phyloP scores from a whole-genome alignment of 2,113 vertebrate species.

The Cyanoliseus patagonus region DNA sequence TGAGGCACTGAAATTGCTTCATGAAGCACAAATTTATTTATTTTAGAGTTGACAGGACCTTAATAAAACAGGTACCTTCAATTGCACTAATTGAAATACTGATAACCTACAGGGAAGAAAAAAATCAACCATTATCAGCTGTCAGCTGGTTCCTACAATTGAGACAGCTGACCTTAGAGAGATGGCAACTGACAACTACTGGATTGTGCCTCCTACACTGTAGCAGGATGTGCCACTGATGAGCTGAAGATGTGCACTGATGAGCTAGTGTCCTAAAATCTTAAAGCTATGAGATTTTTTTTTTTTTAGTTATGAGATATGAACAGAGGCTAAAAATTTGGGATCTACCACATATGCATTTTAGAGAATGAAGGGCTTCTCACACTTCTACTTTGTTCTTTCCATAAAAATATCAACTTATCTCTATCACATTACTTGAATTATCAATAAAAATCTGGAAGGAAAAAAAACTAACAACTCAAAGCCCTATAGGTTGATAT shows the following conservation, averaged over 20 bases:
- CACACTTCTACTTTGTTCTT: neutral
- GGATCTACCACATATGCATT: neutral
- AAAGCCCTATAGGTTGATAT: neutral
- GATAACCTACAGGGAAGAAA: neutral
- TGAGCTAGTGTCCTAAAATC: neutral
- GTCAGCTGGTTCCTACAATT: constrained; percentile 1
- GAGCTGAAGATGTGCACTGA: neutral
- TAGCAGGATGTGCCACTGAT: neutral
- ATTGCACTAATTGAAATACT: constrained; percentile 31
- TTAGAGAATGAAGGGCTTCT: neutral
- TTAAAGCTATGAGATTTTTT: neutral
- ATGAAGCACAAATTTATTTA: neutral
- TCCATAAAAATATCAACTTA: neutral
- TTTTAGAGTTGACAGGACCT: neutral
- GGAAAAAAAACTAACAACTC: neutral
- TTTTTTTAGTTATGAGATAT: neutral
- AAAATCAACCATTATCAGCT: constrained; percentile 23
- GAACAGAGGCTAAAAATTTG: neutral
- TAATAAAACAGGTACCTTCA: constrained; percentile 30
- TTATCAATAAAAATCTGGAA: neutral
- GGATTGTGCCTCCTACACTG: constrained; percentile 25
- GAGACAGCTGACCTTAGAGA: constrained; percentile 39
- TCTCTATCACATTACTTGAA: neutral
- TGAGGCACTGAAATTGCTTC: neutral
- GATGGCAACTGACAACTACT: constrained; percentile 45